phyloP scores from a whole-genome alignment of 2,113 vertebrate species.

The Verasper variegatus region DNA sequence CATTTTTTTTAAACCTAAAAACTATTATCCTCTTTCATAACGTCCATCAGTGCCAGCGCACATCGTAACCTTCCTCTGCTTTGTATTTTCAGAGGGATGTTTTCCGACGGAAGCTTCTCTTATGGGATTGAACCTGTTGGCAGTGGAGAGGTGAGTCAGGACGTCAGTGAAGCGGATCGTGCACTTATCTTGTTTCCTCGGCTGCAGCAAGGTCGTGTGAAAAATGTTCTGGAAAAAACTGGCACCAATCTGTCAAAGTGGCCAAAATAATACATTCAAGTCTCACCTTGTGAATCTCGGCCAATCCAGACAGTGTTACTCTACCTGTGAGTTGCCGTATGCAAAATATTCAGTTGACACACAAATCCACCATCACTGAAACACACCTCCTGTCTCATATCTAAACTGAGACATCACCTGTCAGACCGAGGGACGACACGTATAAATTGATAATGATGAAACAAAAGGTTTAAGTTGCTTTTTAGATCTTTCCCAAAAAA shows the following conservation, averaged over 20 bases:
- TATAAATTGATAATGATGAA: background rate
- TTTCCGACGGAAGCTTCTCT: slow-evolving; percentile 90
- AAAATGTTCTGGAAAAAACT: background rate
- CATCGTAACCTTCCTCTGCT: background rate
- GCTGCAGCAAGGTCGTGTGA: background rate
- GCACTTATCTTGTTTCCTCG: background rate
- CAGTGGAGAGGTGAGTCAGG: slow-evolving; percentile 60
- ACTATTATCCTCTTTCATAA: background rate
- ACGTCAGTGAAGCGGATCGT: background rate
- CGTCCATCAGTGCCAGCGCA: background rate
- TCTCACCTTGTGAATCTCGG: background rate
- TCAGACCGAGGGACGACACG: background rate
- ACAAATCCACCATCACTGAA: slow-evolving; percentile 40
- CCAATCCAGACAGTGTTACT: slow-evolving; percentile 22
- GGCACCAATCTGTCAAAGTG: too few species aligned
- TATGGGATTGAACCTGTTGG: slow-evolving; percentile 88
- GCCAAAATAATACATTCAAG: too few species aligned
- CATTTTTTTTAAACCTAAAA: too few species aligned
- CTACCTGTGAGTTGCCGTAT: slow-evolving; percentile 53
- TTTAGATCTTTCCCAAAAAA: slow-evolving; percentile 4
- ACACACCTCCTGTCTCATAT: slow-evolving; percentile 14
- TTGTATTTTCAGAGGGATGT: slow-evolving; percentile 86
- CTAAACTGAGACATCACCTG: background rate
- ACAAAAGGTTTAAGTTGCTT: slow-evolving; percentile 11
- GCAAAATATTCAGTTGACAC: slow-evolving; percentile 62